phyloP scores from a whole-genome alignment of 1,140 invertebrate genomes.

The Schmidtea mediterranea region DNA sequence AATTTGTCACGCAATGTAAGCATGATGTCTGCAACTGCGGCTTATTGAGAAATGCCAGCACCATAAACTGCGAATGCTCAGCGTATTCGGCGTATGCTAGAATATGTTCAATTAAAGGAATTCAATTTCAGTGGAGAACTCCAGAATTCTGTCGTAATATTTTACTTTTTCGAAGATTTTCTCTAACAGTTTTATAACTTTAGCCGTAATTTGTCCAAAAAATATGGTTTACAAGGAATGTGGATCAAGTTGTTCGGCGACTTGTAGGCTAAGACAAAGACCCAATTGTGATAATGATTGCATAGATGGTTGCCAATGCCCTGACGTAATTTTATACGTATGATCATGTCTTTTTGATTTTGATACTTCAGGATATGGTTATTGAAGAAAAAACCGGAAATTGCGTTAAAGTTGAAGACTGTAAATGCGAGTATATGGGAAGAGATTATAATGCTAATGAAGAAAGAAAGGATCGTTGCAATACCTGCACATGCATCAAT shows the following conservation, averaged over 20 bases:
- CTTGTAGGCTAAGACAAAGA: conserved; percentile 34
- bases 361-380: too few species aligned
- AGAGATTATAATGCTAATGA: too few species aligned
- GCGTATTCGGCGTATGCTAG: conserved; percentile 47
- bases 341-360: too few species aligned
- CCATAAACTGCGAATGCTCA: conserved; percentile 43
- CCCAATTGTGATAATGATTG: neutral
- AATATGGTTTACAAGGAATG: conserved; percentile 52
- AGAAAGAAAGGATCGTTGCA: too few species aligned
- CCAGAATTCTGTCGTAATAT: conserved; percentile 42
- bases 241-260: conserved; percentile 42
- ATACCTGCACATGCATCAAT: too few species aligned
- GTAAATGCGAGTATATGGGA: too few species aligned
- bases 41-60: conserved; percentile 7
- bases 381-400: too few species aligned
- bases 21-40: conserved; percentile 58
- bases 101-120: conserved; percentile 41
- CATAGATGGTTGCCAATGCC: too few species aligned
- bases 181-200: too few species aligned
- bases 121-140: conserved; percentile 44
- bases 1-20: conserved; percentile 34
- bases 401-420: too few species aligned
- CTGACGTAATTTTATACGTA: too few species aligned
- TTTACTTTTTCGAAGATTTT: neutral
- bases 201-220: conserved; percentile 36